Percentiles rank a stretch among this genome's conserved stretches.
Conservation (phyloP, 2,888 invertebrate genomes). For the Calephelis perditalis region DNA sequence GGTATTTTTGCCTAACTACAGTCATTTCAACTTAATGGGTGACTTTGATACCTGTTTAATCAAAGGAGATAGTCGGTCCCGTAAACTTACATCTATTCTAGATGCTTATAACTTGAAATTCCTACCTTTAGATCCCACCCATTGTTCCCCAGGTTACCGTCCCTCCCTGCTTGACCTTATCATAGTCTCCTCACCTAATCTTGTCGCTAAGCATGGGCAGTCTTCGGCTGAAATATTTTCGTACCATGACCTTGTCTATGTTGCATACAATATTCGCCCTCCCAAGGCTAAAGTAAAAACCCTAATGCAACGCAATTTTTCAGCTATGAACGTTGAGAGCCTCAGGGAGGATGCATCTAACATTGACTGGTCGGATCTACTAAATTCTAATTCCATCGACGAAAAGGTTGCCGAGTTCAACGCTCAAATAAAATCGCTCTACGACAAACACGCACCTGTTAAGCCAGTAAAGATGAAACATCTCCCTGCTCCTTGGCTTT, state of each 20-base stretch:
- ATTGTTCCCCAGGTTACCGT: not conserved
- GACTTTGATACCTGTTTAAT: constrained; percentile 5
- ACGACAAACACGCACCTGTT: constrained; percentile 11
- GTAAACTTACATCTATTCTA: not conserved
- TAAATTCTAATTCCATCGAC: not conserved
- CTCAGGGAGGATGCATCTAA: not conserved
- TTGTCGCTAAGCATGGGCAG: not conserved
- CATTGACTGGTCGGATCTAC: not conserved
- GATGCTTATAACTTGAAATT: not conserved
- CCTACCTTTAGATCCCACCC: not conserved
- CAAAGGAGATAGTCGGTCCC: not conserved
- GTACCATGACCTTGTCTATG: constrained; percentile 5
- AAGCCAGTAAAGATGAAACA: constrained; percentile 9
- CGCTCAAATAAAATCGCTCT: not conserved
- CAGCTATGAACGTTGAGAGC: not conserved
- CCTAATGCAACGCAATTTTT: constrained; percentile 9
- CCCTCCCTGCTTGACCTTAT: not conserved
- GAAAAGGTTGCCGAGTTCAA: not conserved
- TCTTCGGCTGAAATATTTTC: constrained; percentile 9
- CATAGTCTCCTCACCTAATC: not conserved
- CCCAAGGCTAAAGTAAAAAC: not conserved
- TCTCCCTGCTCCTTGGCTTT: constrained; percentile 9
- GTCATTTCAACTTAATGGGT: constrained; percentile 7
- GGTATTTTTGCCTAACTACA: not conserved
- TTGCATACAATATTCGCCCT: constrained; percentile 7